A percentile compares a stretch with the other conserved stretches of the same genome.
phyloP scores from a whole-genome alignment of 2,888 invertebrate species.

The Synergus laeviventris region DNA sequence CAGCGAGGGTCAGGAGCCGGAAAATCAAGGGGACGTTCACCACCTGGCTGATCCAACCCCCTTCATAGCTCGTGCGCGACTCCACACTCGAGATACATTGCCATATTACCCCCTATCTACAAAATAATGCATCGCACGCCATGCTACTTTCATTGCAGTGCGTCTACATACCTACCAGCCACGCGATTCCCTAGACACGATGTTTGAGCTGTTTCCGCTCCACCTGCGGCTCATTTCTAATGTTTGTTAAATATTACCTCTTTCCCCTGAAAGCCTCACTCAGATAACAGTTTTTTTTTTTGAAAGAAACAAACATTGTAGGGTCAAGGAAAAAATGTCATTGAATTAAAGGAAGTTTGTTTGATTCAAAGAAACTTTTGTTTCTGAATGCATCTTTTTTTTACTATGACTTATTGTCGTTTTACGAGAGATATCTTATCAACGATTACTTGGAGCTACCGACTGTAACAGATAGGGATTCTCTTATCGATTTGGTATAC shows the following conservation, averaged over 20 bases:
- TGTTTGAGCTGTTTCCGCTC: slow-evolving; percentile 24
- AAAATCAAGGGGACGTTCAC: slow-evolving; percentile 70
- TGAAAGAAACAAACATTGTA: no score
- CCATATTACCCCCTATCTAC: slow-evolving; percentile 51
- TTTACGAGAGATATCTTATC: slow-evolving; percentile 25
- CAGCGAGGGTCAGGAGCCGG: slow-evolving; percentile 63
- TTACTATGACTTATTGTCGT: no score
- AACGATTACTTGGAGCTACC: slow-evolving; percentile 18
- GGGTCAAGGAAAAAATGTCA: no score
- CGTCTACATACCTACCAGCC: slow-evolving; percentile 63
- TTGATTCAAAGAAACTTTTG: no score
- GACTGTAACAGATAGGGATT: slow-evolving; percentile 7
- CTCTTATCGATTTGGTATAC: slow-evolving; percentile 13
- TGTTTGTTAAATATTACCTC: slow-evolving; percentile 25
- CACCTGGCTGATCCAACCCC: slow-evolving; percentile 65
- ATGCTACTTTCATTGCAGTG: slow-evolving; percentile 59
- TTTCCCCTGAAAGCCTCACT: background rate
- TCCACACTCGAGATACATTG: slow-evolving; percentile 36
- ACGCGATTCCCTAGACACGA: slow-evolving; percentile 59
- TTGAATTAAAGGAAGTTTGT: no score
- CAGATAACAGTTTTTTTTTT: no score
- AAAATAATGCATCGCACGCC: slow-evolving; percentile 62
- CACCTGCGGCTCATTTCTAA: slow-evolving; percentile 35
- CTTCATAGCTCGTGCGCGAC: slow-evolving; percentile 50
- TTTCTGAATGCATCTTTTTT: no score